These are phyloP conservation scores for Rhineura floridana DNA, from an alignment of 2,113 vertebrate genomes.

Conservation along the genomic window DNA sequence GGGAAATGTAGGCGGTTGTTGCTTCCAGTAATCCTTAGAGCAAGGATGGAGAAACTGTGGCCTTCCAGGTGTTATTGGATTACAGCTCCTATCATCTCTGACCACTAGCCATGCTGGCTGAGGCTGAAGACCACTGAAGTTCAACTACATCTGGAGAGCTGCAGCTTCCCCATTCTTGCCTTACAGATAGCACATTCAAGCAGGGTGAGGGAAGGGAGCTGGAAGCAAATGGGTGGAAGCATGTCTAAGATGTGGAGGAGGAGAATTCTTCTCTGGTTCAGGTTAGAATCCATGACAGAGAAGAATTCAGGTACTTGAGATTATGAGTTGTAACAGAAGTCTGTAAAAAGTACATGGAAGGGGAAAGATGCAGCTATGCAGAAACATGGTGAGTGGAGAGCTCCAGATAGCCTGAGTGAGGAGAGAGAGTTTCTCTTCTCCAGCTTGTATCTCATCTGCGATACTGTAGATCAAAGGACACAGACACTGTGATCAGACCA, in stretches of 20 bases:
- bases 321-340: neutral
- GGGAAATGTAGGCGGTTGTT: no score
- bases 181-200: neutral
- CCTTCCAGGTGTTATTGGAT: no score
- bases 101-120: no score
- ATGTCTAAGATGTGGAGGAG: no score
- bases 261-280: neutral
- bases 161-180: no score
- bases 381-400: neutral
- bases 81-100: no score
- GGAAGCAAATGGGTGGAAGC: neutral
- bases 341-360: neutral
- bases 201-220: neutral
- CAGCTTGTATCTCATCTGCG: neutral
- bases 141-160: no score
- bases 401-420: neutral
- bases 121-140: no score
- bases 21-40: no score
- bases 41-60: no score
- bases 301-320: neutral
- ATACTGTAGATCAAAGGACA: neutral
- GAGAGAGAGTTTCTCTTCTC: neutral
- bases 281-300: neutral
- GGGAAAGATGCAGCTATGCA: neutral
- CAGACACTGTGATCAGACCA: neutral